These are phyloP conservation scores for Eristalis pertinax DNA, from an alignment of 2,888 invertebrate species.

Conservation along the genomic window DNA sequence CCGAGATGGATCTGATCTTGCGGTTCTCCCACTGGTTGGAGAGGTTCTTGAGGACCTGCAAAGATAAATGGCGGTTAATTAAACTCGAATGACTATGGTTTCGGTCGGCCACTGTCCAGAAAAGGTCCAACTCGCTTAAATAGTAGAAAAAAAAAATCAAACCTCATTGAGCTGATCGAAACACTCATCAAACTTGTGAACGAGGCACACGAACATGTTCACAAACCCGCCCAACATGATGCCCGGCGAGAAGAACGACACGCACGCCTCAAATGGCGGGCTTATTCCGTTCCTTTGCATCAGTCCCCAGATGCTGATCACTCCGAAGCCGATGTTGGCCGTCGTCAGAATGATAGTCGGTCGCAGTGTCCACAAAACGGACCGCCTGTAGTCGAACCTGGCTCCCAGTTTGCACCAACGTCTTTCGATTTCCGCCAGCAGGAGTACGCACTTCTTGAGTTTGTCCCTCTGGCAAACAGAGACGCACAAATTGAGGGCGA, in stretches of 20 bases:
- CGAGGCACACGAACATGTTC: slow-evolving; percentile 73
- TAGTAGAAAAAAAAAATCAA: background rate
- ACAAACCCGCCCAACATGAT: slow-evolving; percentile 75
- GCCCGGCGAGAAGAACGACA: slow-evolving; percentile 77
- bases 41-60: slow-evolving; percentile 79
- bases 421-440: slow-evolving; percentile 73
- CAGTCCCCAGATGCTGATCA: slow-evolving; percentile 72
- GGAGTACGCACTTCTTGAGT: slow-evolving; percentile 41
- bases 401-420: slow-evolving; percentile 75
- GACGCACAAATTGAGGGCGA: background rate
- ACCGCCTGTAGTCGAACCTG: slow-evolving; percentile 72
- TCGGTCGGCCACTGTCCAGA: too few species aligned
- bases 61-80: slow-evolving; percentile 9
- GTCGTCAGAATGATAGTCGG: slow-evolving; percentile 57
- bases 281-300: slow-evolving; percentile 49
- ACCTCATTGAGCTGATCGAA: slow-evolving; percentile 77
- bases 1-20: slow-evolving; percentile 70
- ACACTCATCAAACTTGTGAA: slow-evolving; percentile 75
- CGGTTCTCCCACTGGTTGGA: slow-evolving; percentile 78
- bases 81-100: background rate
- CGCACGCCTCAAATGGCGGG: slow-evolving; percentile 63
- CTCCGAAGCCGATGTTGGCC: slow-evolving; percentile 68
- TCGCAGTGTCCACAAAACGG: slow-evolving; percentile 69
- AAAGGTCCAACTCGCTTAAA: background rate
- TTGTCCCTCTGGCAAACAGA: background rate